Base-by-base conservation (phyloP, 2,113 vertebrate genomes). In the Oncorhynchus kisutch region DNA sequence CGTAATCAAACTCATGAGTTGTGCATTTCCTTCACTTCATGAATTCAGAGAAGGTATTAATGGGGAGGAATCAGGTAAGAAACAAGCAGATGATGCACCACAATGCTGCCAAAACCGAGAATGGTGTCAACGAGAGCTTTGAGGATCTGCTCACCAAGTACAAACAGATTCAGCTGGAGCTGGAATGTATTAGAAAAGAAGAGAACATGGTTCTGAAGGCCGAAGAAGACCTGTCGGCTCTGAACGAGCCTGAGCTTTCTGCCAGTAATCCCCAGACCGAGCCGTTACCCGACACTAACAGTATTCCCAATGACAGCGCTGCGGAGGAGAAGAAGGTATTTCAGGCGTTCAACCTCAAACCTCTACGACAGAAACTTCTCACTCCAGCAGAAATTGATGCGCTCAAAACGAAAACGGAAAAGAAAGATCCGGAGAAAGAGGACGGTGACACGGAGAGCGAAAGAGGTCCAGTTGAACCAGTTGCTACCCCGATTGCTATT, bases 111-210 rank as follows among this genome's bases (percentile, higher is more conserved):
- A 97, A 95, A 92, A 85, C 84, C 51, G 96, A 96, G 66, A 93
- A 82, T 78, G 92, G 90, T 64, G 87, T 92, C 51, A 96, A 98
- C 69, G 98, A 99, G 91, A 98, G 95, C 84, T 99, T 99, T 81
- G 98, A 99, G 89, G 97, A 97, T 83, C 90, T 99, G 59, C 94
- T 99, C 71, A 89, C 94, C 87, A 99, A 98, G 82, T 99, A 99
- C 83, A 97, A 96, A 77, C 96, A 99, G 88, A 99, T 99, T 83
- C 97, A 99, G 18, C 91, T 97, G 76, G 97, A 99, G 87, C 94
- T 99, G 70, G 98, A 99, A 73, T 96, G 93, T 79, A 98, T 99
- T 88, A 95, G 94, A 65, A 98, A 97, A 76, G 96, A 98, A 91
- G 98, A 99, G 91, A 96, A 94, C 74, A 93, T 94, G 79, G 96